Conservation (phyloP, 2,888 invertebrate genomes). For the Elysia crispata region DNA sequence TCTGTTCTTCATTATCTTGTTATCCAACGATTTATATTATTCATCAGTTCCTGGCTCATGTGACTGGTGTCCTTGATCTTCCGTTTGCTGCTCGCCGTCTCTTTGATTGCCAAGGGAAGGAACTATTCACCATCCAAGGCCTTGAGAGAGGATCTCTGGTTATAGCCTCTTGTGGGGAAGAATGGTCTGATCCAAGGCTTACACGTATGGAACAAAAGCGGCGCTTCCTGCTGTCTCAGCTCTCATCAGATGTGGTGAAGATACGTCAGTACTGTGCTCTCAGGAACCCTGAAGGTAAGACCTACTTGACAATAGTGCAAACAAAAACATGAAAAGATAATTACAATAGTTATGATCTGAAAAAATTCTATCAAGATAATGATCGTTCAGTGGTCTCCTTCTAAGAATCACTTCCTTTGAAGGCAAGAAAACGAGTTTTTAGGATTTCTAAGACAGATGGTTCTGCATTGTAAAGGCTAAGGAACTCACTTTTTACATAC, state of each 20-base stretch:
- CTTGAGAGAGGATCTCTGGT: slow-evolving; percentile 74
- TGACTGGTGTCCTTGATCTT: slow-evolving; percentile 72
- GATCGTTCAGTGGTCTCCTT: no score
- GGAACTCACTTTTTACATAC: no score
- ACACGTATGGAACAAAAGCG: slow-evolving; percentile 74
- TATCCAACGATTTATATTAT: neutral
- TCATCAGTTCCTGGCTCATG: slow-evolving; percentile 75
- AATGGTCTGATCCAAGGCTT: slow-evolving; percentile 75
- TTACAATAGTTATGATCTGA: no score
- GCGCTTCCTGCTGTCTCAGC: slow-evolving; percentile 72
- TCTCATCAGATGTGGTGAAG: slow-evolving; percentile 74
- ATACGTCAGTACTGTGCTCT: slow-evolving; percentile 74
- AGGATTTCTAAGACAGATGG: no score
- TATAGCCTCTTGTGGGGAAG: slow-evolving; percentile 75
- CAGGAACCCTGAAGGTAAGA: slow-evolving; percentile 72
- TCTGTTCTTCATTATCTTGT: neutral
- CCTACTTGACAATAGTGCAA: no score
- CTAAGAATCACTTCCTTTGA: no score
- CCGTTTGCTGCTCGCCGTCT: slow-evolving; percentile 76
- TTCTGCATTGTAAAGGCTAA: no score
- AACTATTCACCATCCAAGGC: slow-evolving; percentile 72
- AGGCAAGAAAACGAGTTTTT: no score
- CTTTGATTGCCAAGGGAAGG: slow-evolving; percentile 75
- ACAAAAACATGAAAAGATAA: no score
- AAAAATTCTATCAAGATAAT: no score